A percentile compares a stretch with the other conserved stretches of the same genome.
Conservation (phyloP, 1,140 invertebrate genomes). For the Dermatophagoides farinae region DNA sequence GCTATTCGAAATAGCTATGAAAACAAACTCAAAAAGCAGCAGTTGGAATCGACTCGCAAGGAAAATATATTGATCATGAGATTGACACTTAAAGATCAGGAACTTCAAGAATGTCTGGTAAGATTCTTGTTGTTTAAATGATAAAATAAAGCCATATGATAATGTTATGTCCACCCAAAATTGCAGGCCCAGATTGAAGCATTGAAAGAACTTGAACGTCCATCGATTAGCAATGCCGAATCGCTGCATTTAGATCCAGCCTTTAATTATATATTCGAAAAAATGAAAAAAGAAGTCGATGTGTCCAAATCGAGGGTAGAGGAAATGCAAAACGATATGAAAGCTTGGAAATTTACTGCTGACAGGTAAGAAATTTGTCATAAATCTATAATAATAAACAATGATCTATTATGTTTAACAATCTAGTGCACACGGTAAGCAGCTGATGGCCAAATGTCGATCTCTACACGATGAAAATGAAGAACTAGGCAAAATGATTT, state of each 20-base stretch:
- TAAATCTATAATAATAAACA: background rate
- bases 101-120: constrained; percentile 85
- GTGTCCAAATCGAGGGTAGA: constrained; percentile 71
- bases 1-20: constrained; percentile 30
- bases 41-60: constrained; percentile 57
- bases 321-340: constrained; percentile 90
- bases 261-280: constrained; percentile 78
- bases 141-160: background rate
- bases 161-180: constrained; percentile 18
- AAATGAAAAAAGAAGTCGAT: constrained; percentile 71
- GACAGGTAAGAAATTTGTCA: constrained; percentile 44
- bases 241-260: constrained; percentile 77
- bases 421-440: constrained; percentile 72
- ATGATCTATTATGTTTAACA: constrained; percentile 13
- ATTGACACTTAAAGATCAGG: constrained; percentile 80
- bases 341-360: constrained; percentile 95
- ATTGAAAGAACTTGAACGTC: constrained; percentile 30
- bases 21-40: constrained; percentile 56
- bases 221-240: constrained; percentile 49
- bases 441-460: constrained; percentile 89
- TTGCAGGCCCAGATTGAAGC: constrained; percentile 71
- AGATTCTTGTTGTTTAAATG: constrained; percentile 27
- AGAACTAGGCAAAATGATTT: constrained; percentile 83
- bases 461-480: constrained; percentile 95
- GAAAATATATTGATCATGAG: constrained; percentile 76